A percentile compares a stretch with the other conserved stretches of the same genome.
phyloP scores from a whole-genome alignment of 2,113 vertebrate species.

The Neolamprologus hecqui region DNA sequence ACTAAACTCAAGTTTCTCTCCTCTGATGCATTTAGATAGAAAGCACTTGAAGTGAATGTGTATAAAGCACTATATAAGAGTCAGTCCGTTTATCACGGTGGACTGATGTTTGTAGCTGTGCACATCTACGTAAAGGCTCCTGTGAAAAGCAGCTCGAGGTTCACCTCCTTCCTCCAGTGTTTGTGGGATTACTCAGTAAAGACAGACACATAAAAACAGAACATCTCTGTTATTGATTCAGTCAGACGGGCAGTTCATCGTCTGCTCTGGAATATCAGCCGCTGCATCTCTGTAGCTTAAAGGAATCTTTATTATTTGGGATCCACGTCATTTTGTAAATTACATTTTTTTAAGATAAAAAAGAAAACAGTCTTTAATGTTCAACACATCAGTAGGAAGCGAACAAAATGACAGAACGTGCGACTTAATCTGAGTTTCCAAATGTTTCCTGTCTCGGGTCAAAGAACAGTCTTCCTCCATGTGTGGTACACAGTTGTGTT shows the following conservation, averaged over 20 bases:
- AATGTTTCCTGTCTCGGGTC: conserved; percentile 46
- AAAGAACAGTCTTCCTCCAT: background rate
- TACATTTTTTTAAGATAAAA: background rate
- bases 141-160: background rate
- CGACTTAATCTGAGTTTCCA: background rate
- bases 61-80: background rate
- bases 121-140: background rate
- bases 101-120: background rate
- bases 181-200: background rate
- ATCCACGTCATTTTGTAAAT: background rate
- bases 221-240: background rate
- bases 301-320: background rate
- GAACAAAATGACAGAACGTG: background rate
- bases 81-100: background rate
- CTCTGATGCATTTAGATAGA: background rate
- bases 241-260: background rate
- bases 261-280: background rate
- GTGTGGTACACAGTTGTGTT: conserved; percentile 45
- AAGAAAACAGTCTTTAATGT: background rate
- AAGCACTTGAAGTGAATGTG: background rate
- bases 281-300: background rate
- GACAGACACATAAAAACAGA: background rate
- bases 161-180: background rate
- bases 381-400: background rate
- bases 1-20: fast-evolving